Evolutionary conservation across 2,797 vertebrate genomes (phyloP), one percentile per base, ranked within the genome.

Genomic region (Serranus cabrilla): DNA sequence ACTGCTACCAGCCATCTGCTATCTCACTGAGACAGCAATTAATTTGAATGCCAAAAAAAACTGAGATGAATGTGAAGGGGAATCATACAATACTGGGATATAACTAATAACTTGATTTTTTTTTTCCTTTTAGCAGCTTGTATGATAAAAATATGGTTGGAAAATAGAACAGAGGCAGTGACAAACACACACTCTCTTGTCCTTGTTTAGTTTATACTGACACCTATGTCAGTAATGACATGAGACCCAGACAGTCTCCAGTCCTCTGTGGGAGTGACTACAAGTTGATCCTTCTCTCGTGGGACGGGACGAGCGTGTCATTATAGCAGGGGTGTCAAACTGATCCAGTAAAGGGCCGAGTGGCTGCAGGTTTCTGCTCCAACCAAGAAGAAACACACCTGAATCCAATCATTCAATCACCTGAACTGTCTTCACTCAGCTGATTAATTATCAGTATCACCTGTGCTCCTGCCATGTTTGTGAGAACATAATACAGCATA

Each of bases 31-130:
- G 21, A 67, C 42, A 21, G 1, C 55, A 46, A 54, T 78, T 68
- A 20, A 72, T 80, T 60, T 82, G 20, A 84, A 82, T 56, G 27
- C 34, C 50, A 59, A 54, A 62, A 71, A 18, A 61, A 61, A 34
- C 5, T 68, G 23, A 57, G 39, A 69, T 66, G 62, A 76, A 73
- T 25, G 7, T 51, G 31, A 65, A 14, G 14, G 14, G 57, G n/a
- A 65, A 17, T 43, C 45, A 18, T 21, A 34, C 21, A 50, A 27
- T 65, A 42, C 67, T 45, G 57, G 55, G 63, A 31, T 63, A 74
- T 42, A 66, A 27, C 69, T 49, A 66, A 64, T 40, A 62, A 58
- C 52, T 52, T 25, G 46, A 23, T 60, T 66, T 13, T 70, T 58
- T 27, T 5, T 51, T 43, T 74, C 61, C 43, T 76, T 34, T 62